Percentiles rank a stretch among this genome's conserved stretches.
Evolutionary conservation across 2,888 invertebrate species (phyloP).

Genomic region (Cantharis nigra): DNA sequence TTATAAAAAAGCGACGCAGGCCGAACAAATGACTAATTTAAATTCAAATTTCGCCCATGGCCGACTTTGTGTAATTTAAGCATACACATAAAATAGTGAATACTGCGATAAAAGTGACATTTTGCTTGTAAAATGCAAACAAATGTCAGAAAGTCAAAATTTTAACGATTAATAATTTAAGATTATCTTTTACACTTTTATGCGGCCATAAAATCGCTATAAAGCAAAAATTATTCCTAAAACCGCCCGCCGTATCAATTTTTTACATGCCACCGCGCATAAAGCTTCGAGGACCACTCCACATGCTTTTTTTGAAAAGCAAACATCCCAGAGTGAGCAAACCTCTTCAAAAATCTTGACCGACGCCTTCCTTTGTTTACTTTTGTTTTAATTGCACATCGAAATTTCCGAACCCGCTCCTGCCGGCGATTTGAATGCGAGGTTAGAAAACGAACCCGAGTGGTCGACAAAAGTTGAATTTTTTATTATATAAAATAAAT

Average conservation of each 20-base stretch:
- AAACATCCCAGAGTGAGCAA: not conserved
- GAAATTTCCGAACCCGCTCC: not conserved
- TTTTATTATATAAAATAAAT: not conserved
- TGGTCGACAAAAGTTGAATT: not conserved
- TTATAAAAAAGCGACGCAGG: too few species aligned
- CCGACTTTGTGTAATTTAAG: not conserved
- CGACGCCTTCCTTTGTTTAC: not conserved
- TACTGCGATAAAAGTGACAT: not conserved
- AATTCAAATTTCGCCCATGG: not conserved
- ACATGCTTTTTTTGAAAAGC: not conserved
- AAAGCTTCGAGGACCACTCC: not conserved
- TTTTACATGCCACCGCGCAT: constrained; percentile 12
- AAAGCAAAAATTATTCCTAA: constrained; percentile 10
- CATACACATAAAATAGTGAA: not conserved
- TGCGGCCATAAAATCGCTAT: constrained; percentile 14
- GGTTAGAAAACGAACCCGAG: not conserved
- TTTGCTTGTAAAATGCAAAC: not conserved
- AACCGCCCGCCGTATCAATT: not conserved
- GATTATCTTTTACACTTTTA: constrained; percentile 6
- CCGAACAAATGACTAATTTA: too few species aligned
- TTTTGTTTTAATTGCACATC: not conserved
- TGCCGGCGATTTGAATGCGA: not conserved
- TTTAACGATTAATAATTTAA: constrained; percentile 16
- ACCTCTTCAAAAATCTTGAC: not conserved
- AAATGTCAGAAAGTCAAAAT: not conserved